Percentiles rank a stretch among this genome's conserved stretches.
Evolutionary conservation across 1,140 invertebrate species (phyloP).

Genomic region (Aphaenogaster rudis): DNA sequence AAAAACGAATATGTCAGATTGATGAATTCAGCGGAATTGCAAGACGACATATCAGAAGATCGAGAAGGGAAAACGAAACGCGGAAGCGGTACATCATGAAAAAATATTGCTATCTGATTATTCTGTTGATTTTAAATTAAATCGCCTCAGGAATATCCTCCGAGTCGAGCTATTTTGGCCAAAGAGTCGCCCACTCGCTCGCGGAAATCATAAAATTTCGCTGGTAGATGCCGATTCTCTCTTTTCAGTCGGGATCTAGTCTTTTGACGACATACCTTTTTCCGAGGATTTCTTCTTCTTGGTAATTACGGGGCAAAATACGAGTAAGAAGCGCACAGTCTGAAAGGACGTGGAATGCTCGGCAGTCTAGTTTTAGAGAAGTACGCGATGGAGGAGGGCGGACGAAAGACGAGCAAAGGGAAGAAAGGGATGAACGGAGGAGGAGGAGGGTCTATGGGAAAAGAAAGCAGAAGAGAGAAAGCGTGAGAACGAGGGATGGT

Average conservation of each 20-base stretch:
- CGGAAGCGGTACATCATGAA: background rate
- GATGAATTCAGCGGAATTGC: background rate
- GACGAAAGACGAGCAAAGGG: constrained; percentile 54
- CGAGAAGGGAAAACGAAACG: background rate
- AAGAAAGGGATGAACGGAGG: constrained; percentile 42
- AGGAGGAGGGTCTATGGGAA: background rate
- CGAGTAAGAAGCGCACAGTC: constrained; percentile 67
- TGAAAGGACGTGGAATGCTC: constrained; percentile 69
- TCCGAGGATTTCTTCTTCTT: constrained; percentile 52
- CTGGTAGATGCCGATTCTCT: constrained; percentile 11
- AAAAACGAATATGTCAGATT: background rate
- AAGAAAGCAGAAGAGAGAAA: constrained; percentile 11
- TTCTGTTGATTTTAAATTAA: constrained; percentile 45
- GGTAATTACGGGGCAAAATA: constrained; percentile 72
- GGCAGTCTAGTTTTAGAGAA: constrained; percentile 51
- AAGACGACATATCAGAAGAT: background rate
- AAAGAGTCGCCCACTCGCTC: background rate
- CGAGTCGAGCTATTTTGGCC: background rate
- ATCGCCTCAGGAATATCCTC: background rate
- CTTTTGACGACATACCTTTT: constrained; percentile 59
- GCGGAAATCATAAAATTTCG: constrained; percentile 49
- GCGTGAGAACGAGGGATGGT: constrained; percentile 6
- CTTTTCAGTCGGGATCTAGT: constrained; percentile 52
- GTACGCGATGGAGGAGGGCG: constrained; percentile 34
- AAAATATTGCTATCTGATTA: constrained; percentile 25